Evolutionary conservation across 2,888 invertebrate species (phyloP).

Genomic region (Macropis europaea): DNA sequence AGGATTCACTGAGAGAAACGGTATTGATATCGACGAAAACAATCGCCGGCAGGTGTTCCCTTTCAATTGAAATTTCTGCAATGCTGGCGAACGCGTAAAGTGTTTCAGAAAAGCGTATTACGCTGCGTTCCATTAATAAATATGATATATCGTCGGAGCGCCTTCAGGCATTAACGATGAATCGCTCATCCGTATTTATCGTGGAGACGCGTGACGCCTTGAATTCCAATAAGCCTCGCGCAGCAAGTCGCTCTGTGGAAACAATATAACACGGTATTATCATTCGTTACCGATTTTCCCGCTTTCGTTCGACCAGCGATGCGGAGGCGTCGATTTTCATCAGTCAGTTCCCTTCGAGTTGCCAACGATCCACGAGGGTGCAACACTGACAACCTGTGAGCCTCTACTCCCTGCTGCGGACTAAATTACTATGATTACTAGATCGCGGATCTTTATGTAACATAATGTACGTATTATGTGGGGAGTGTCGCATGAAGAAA

Average conservation of each 20-base stretch:
- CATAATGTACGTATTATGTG: too few species aligned
- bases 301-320: not conserved
- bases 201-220: constrained; percentile 30
- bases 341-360: too few species aligned
- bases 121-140: constrained; percentile 42
- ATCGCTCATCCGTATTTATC: constrained; percentile 48
- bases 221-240: constrained; percentile 39
- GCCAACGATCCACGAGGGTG: too few species aligned
- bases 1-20: not conserved
- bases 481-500: too few species aligned
- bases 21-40: not conserved
- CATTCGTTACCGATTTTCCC: constrained; percentile 27
- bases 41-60: not conserved
- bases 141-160: constrained; percentile 44
- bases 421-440: too few species aligned
- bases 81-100: constrained; percentile 20
- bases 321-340: not conserved
- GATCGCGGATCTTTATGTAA: too few species aligned
- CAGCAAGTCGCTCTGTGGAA: constrained; percentile 3
- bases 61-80: constrained; percentile 18
- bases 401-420: too few species aligned
- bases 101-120: constrained; percentile 36
- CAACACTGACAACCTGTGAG: too few species aligned
- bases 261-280: constrained; percentile 34
- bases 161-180: constrained; percentile 43